These are phyloP conservation scores for Cyclura pinguis DNA, from an alignment of 2,797 vertebrate genomes.

Conservation along the genomic window DNA sequence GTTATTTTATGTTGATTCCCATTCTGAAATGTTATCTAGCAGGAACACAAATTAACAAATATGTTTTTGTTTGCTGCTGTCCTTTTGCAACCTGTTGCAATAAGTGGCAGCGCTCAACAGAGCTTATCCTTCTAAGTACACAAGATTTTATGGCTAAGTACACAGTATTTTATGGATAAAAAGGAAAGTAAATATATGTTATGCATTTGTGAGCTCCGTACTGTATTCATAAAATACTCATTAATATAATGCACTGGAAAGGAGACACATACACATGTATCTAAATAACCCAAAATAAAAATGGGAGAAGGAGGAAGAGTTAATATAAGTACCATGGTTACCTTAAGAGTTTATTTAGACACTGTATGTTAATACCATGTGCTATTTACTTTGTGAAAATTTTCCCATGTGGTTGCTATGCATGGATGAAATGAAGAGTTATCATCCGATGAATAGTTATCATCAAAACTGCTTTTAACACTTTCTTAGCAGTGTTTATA, in stretches of 20 bases:
- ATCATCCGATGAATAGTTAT: not conserved
- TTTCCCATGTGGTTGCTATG: not conserved
- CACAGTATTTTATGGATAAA: not conserved
- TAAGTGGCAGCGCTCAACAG: not conserved
- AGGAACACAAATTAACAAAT: not conserved
- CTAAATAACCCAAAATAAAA: conserved; percentile 40
- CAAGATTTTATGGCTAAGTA: not conserved
- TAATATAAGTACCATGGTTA: not conserved
- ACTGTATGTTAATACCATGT: not conserved
- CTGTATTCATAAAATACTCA: conserved; percentile 40
- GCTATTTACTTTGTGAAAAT: not conserved
- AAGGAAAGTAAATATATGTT: not conserved
- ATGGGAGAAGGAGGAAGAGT: not conserved
- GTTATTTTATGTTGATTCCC: not conserved
- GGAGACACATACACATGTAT: not conserved
- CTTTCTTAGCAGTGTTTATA: not conserved
- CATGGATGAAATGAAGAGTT: not conserved
- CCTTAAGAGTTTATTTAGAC: not conserved
- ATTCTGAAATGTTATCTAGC: not conserved
- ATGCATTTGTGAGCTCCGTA: accelerated
- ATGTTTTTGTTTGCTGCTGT: not conserved
- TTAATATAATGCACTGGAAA: conserved; percentile 24
- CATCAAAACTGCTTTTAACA: not conserved
- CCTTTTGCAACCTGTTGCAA: not conserved
- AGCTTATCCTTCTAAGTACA: not conserved